Evolutionary conservation across 2,888 invertebrate species (phyloP).

Genomic region (Plebejus anna): DNA sequence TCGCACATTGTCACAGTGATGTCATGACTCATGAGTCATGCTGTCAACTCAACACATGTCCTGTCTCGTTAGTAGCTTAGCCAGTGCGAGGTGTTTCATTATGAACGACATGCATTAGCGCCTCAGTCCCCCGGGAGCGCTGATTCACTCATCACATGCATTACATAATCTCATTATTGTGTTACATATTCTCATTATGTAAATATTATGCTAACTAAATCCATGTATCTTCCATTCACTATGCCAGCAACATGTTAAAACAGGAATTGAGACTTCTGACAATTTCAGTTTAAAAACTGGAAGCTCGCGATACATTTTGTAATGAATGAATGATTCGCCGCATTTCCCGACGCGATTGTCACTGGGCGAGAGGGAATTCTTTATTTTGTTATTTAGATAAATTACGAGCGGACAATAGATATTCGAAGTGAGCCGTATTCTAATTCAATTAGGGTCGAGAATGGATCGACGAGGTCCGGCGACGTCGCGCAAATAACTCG

Average conservation of each 20-base stretch:
- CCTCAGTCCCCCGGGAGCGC: not conserved
- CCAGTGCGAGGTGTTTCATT: not conserved
- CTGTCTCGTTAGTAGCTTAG: not conserved
- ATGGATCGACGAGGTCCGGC: not conserved
- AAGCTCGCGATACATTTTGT: not conserved
- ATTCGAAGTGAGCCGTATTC: not conserved
- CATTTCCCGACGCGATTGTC: not conserved
- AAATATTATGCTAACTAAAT: not conserved
- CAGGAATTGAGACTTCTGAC: no score
- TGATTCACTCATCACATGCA: not conserved
- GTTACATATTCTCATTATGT: not conserved
- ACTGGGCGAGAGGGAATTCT: not conserved
- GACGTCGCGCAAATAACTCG: not conserved
- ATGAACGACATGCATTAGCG: not conserved
- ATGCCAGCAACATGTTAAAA: no score
- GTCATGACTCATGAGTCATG: not conserved
- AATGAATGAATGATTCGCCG: not conserved
- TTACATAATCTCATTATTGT: not conserved
- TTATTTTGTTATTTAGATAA: constrained; percentile 11
- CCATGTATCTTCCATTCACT: no score
- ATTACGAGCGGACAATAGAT: not conserved
- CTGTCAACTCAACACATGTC: not conserved
- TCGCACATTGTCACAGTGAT: not conserved
- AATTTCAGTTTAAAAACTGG: not conserved
- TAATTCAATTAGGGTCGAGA: constrained; percentile 4